Conservation (phyloP, 2,888 invertebrate species). For the Lacanobia oleracea region DNA sequence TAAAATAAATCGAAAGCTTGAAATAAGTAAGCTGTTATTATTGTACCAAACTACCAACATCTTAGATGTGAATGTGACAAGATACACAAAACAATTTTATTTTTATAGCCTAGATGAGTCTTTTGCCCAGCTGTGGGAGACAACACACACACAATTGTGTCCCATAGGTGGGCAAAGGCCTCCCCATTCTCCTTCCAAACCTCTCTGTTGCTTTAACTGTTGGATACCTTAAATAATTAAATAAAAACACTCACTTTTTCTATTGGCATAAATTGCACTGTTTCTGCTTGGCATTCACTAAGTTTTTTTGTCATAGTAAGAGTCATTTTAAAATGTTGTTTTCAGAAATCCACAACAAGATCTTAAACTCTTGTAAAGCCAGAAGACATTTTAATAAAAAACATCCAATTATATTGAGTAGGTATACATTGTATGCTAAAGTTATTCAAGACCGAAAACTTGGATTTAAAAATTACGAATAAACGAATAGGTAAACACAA, state of each 20-base stretch:
- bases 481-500: slow-evolving; percentile 42
- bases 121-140: neutral
- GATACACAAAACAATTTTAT: neutral
- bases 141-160: neutral
- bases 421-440: slow-evolving; percentile 9
- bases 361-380: slow-evolving; percentile 26
- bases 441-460: slow-evolving; percentile 13
- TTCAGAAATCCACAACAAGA: slow-evolving; percentile 29
- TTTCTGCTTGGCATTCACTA: slow-evolving; percentile 86
- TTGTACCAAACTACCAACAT: neutral
- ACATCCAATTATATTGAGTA: neutral
- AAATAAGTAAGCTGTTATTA: neutral
- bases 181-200: neutral
- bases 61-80: neutral
- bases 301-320: slow-evolving; percentile 88
- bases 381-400: slow-evolving; percentile 38
- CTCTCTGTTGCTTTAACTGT: neutral
- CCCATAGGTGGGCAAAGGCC: neutral
- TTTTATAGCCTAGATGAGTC: neutral
- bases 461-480: slow-evolving; percentile 44
- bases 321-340: slow-evolving; percentile 76
- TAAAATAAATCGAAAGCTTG: neutral
- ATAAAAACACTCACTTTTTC: slow-evolving; percentile 82
- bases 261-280: slow-evolving; percentile 87
- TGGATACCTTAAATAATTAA: neutral